A percentile compares a stretch with the other conserved stretches of the same genome.
These are phyloP conservation scores for Zeugodacus cucurbitae DNA, from an alignment of 1,140 invertebrate genomes.

Conservation along the genomic window DNA sequence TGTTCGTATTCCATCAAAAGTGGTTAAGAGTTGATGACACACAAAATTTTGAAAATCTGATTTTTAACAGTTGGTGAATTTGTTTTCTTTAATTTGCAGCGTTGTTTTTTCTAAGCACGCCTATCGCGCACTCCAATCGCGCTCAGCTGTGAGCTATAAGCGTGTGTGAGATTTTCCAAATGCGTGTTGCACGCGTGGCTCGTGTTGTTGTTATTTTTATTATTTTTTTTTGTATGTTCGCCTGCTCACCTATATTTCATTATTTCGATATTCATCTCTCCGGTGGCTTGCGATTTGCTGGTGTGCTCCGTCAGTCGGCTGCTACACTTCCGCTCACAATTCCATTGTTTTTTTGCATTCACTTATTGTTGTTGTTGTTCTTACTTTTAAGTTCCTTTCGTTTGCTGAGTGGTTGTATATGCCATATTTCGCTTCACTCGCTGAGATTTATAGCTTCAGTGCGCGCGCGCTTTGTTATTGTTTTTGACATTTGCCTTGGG, in stretches of 20 bases:
- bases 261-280: background rate
- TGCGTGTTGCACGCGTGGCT: background rate
- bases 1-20: no score
- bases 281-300: background rate
- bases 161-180: background rate
- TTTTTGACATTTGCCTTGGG: background rate
- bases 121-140: background rate
- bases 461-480: background rate
- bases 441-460: background rate
- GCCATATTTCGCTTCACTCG: background rate
- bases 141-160: background rate
- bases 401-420: background rate
- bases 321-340: background rate
- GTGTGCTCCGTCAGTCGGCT: background rate
- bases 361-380: background rate
- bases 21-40: background rate
- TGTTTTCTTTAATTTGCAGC: slow-evolving; percentile 51
- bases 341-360: background rate
- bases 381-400: background rate
- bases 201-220: background rate
- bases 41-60: background rate
- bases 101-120: slow-evolving; percentile 22
- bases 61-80: background rate
- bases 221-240: background rate
- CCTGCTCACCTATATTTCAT: background rate